Evolutionary conservation across 2,797 vertebrate genomes (phyloP), one percentile per base, ranked within the genome.

Genomic region (Lagocephalus sceleratus): DNA sequence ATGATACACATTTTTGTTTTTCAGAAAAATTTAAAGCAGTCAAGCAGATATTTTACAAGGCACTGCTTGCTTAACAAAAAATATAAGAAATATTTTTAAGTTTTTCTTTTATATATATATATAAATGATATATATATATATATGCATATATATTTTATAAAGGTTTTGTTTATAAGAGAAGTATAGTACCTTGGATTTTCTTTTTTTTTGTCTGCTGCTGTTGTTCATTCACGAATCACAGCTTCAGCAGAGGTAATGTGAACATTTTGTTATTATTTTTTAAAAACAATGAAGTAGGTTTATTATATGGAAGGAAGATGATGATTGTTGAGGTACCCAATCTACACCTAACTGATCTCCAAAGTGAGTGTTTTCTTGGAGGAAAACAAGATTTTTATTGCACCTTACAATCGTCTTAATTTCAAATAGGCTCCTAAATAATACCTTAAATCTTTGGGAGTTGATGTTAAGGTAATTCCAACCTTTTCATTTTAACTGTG

Each of bases 91-190:
- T 90, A 91, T 92, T 91, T 92, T 91, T 90, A 87, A 90, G 84
- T 90, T 90, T 89, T 91, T 89, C 85, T 88, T 88, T 90, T 90
- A 88, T 92, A 89, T 89, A 42, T 88, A 90, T 89, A 90, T 88
- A 83, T 88, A 91, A 91, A 91, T n/a, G n/a, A n/a, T 91, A 92
- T 92, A 92, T 92, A 88, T 92, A 89, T 89, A 42, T 88, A 90
- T 89, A 90, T 88, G 83, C 88, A 91, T 91, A 91, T 92, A 92
- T 92, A 92, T 92, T 92, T 92, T 92, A 90, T 92, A 92, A 91
- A 90, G 66, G 83, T 90, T 92, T 92, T 89, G 89, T 92, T 91
- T 90, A 90, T 89, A 91, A 86, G 84, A 88, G 87, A 90, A 89
- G 88, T 85, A 90, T 90, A 90, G 88, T 84, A 89, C 83, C 84